phyloP scores from a whole-genome alignment of 2,113 vertebrate genomes.

The Oncorhynchus mykiss region DNA sequence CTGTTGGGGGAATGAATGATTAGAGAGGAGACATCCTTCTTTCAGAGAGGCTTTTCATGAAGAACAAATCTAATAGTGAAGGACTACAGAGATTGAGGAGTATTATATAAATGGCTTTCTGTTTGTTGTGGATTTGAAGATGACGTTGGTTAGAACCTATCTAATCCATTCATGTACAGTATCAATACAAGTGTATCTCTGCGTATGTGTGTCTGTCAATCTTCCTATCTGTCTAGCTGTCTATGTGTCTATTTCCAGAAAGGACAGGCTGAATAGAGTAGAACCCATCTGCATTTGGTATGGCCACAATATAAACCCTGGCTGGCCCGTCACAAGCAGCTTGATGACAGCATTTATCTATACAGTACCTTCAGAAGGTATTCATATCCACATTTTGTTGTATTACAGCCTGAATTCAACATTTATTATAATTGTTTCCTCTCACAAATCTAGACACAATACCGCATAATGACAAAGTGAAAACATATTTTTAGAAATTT shows the following conservation, averaged over 20 bases:
- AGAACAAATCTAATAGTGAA: background rate
- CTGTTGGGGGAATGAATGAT: too few relatives aligned
- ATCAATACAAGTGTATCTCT: background rate
- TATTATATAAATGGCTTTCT: background rate
- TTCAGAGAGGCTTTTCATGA: background rate
- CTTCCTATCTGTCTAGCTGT: background rate
- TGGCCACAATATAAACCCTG: conserved; percentile 29
- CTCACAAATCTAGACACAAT: too few relatives aligned
- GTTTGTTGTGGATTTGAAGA: background rate
- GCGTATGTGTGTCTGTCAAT: background rate
- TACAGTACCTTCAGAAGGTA: conserved; percentile 46
- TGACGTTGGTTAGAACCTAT: background rate
- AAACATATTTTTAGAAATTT: too few relatives aligned
- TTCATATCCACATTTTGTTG: too few relatives aligned
- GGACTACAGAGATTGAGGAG: background rate
- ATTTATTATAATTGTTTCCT: too few relatives aligned
- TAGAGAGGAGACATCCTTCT: background rate
- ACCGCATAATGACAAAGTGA: too few relatives aligned
- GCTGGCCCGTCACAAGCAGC: conserved; percentile 61
- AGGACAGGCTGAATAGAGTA: background rate
- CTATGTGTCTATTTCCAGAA: background rate
- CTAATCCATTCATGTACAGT: background rate
- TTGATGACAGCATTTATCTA: conserved; percentile 68
- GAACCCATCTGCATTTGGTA: conserved; percentile 10
- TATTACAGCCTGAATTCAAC: too few relatives aligned